Percentiles rank a stretch among this genome's conserved stretches.
phyloP scores from a whole-genome alignment of 2,113 vertebrate genomes.

The crab-eating macaque (Macaca fascicularis) region T2T-MFA8v1.1 NC_088390.1:63216501-63217000 shows the following conservation, averaged over 20 bases:
- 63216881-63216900: not conserved
- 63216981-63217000: not conserved
- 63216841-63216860: not conserved
- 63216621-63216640: not conserved
- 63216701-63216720: not conserved
- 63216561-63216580: constrained; percentile 94
- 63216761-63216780: not conserved
- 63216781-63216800: not conserved
- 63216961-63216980: not conserved
- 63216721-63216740: not conserved
- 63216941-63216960: not conserved
- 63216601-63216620: constrained; percentile 56
- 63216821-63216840: not conserved
- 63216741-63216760: not conserved
- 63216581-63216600: constrained; percentile 97
- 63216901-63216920: not conserved
- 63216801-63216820: not conserved
- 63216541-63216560: constrained; percentile 91
- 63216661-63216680: not conserved
- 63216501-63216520: constrained; percentile 97
- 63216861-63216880: not conserved
- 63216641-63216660: not conserved
- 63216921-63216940: not conserved
- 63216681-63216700: not conserved
- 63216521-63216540: constrained; percentile 94